phyloP scores from a whole-genome alignment of 2,113 vertebrate genomes.

The Chlorocebus sabaeus region DNA sequence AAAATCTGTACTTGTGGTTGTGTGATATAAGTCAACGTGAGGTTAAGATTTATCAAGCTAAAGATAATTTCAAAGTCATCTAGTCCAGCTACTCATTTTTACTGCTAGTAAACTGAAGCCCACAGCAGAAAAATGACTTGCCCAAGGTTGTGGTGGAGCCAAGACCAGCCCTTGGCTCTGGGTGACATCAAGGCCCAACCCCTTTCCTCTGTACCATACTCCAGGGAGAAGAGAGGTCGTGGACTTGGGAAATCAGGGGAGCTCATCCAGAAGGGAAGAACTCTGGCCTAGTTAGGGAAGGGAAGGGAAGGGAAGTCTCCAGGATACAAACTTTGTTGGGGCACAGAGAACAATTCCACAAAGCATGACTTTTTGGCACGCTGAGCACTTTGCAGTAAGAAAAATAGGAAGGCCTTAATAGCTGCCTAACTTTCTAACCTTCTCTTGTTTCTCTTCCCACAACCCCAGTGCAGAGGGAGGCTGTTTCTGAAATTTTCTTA shows the following conservation, averaged over 20 bases:
- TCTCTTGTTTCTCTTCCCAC: background rate
- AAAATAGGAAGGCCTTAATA: background rate
- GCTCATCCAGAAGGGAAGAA: background rate
- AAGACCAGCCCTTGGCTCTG: background rate
- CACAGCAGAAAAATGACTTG: background rate
- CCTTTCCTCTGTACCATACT: background rate
- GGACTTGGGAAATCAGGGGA: background rate
- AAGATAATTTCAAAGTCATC: background rate
- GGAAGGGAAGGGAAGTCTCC: background rate
- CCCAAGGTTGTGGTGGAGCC: background rate
- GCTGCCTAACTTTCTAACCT: background rate
- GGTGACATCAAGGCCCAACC: background rate
- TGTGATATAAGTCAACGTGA: no score
- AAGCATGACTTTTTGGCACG: background rate
- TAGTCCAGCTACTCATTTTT: background rate
- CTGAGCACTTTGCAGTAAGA: background rate
- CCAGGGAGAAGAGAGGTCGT: rapidly evolving
- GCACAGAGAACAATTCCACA: background rate
- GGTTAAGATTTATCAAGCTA: background rate
- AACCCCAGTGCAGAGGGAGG: background rate
- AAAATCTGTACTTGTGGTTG: background rate
- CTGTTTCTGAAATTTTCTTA: background rate
- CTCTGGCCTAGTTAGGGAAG: background rate
- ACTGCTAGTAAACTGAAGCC: background rate
- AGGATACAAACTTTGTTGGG: background rate